Conservation (phyloP, 1,140 invertebrate species). For the Phthorimaea operculella region DNA sequence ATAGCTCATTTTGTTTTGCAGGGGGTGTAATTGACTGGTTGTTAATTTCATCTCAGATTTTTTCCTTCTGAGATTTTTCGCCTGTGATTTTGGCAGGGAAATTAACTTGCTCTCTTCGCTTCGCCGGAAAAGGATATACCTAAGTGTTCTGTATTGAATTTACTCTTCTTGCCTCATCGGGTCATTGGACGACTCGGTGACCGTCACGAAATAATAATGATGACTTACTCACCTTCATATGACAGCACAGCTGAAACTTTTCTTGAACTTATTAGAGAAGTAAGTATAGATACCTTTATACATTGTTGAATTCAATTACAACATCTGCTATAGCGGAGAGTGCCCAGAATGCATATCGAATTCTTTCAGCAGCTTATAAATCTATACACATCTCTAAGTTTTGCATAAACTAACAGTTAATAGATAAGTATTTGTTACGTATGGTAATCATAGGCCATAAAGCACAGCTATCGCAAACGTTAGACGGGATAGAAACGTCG, state of each 20-base stretch:
- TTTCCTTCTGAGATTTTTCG: constrained; percentile 29
- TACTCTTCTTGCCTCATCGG: too few relatives aligned
- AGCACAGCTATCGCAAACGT: constrained; percentile 30
- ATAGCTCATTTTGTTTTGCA: constrained; percentile 52
- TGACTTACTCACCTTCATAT: too few relatives aligned
- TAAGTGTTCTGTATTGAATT: too few relatives aligned
- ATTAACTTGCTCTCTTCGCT: background rate
- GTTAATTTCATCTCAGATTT: constrained; percentile 48
- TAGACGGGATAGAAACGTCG: constrained; percentile 39
- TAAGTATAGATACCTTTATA: too few relatives aligned
- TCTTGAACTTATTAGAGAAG: too few relatives aligned
- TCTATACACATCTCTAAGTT: background rate
- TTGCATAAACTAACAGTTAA: constrained; percentile 14
- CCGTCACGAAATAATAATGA: too few relatives aligned
- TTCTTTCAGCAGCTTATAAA: background rate
- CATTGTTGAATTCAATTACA: too few relatives aligned
- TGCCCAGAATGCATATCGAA: background rate
- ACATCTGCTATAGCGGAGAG: too few relatives aligned
- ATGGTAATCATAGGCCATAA: constrained; percentile 34
- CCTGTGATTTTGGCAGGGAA: constrained; percentile 14
- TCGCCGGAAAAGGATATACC: too few relatives aligned
- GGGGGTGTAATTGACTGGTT: constrained; percentile 49
- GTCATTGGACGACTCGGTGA: too few relatives aligned
- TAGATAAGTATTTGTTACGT: constrained; percentile 27
- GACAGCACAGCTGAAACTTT: too few relatives aligned